Base-by-base conservation (phyloP, 2,888 invertebrate genomes). In the Ferrisia virgata region DNA sequence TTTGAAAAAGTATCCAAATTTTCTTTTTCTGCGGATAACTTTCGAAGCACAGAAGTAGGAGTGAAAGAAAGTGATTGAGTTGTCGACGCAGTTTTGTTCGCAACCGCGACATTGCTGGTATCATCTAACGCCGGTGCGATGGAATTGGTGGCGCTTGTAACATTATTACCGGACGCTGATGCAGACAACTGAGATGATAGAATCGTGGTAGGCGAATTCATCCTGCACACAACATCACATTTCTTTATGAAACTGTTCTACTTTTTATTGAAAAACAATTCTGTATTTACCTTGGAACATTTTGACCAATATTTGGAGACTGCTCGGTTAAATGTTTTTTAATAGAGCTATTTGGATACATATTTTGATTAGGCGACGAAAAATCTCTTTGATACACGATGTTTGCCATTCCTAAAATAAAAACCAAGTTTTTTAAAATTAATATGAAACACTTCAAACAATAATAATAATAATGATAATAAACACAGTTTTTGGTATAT, bases 321-420 rank as follows among this genome's bases (percentile, higher is more conserved):
- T 96, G 96, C 87, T 96, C 96, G 88, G 96, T 96, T 85, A 96
- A 90, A 89, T 96, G 95, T 90, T 95, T 95, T 90, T 96, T 96
- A 87, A 96, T 93, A 87, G 96, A 91, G 18, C 95, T 95, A 87
- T 92, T 92, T 89, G 96, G 96, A 92, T 96, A 93, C 87, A 96
- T 95, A 87, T 93, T 92, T 90, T 96, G 96, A 47, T 96, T 94
- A 89, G 95, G 95, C 86, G 92, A 94, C 85, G 94, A 93, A 86
- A 96, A 89, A 89, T 96, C 96, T 87, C 95, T 93, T 39, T 95
- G 95, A 25, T 95, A 95, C 72, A 94, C 94, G 86, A 94, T 93
- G 87, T 94, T 91, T 86, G 92, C 92, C 43, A 76, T 47, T 22
- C 79, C 84, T 81, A 36, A 72, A 72, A 82, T 64, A 39, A 31